Base-by-base conservation (phyloP, 2,113 vertebrate species). In the Neofelis nebulosa region DNA sequence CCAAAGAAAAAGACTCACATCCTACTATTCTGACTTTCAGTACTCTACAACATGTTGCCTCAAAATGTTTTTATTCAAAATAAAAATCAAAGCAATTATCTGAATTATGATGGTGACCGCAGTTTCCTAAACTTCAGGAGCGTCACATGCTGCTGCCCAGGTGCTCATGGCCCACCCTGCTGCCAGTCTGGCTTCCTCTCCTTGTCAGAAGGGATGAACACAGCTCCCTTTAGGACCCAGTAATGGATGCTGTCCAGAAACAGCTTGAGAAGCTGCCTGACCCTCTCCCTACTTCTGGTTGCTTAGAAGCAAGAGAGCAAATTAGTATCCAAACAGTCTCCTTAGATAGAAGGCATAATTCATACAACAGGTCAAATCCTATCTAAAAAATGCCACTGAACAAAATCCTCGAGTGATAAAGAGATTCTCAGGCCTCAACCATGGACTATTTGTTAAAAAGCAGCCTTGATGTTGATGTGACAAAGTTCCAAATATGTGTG, bases 221-320 rank as follows among this genome's bases (percentile, higher is more conserved):
- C 27, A 57, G 52, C 78, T 73, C 80, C 78, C 71, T 71, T 50
- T 71, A 95, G 86, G 95, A 78, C 73, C 55, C 80, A 97, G 78
- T 5, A n/a, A 29, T 41, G 95, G 45, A 73, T 12, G 36, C 38
- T 66, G 9, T 73, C 87, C 29, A 85, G 82, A 89, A 95, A 55
- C 31, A 73, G 85, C 81, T 74, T 7, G 25, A 84, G 68, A 36
- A 68, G 69, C 80, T 97, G 65, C 41, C 65, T 74, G 86, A 63
- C 69, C 85, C 71, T 87, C 36, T 97, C 66, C 73, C 52, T 71
- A 19, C 21, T 89, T 33, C 4, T 11, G 25, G 79, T 68, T 89
- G 68, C 93, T 89, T 76, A 89, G 84, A 92, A 94, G 83, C 87
- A 86, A 89, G 36, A 73, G 36, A 97, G 66, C 48, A 94, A 90